phyloP scores from a whole-genome alignment of 1,140 invertebrate genomes.

The Mercenaria mercenaria region DNA sequence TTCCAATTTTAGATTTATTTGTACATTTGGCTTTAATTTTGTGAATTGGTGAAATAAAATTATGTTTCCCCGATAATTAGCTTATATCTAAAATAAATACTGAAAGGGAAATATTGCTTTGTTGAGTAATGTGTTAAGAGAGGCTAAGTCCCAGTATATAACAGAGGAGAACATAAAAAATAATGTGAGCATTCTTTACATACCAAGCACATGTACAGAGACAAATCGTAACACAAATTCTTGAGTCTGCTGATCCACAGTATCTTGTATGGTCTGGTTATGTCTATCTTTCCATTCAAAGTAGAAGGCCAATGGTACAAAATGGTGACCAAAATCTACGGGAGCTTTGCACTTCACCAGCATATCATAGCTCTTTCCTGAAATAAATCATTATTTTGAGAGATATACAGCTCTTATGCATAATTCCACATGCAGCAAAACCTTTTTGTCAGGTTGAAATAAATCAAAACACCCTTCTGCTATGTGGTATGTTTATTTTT shows the following conservation, averaged over 20 bases:
- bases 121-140: no score
- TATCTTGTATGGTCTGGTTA: background rate
- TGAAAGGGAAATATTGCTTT: no score
- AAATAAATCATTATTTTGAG: slow-evolving; percentile 1
- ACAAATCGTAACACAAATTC: slow-evolving; percentile 44
- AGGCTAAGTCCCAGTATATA: no score
- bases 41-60: no score
- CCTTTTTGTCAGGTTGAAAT: background rate
- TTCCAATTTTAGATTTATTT: no score
- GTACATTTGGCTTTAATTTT: no score
- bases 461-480: no score
- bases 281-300: slow-evolving; percentile 22
- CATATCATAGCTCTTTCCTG: background rate
- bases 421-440: background rate
- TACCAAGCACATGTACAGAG: slow-evolving; percentile 42
- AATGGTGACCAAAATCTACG: slow-evolving; percentile 37
- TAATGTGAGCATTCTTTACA: no score
- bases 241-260: background rate
- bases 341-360: slow-evolving; percentile 17
- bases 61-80: no score
- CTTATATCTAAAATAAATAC: no score
- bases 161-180: no score
- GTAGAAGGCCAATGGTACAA: slow-evolving; percentile 42
- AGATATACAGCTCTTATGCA: background rate
- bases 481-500: no score